Evolutionary conservation across 2,888 invertebrate species (phyloP).

Genomic region (Drepanosiphum platanoidis): DNA sequence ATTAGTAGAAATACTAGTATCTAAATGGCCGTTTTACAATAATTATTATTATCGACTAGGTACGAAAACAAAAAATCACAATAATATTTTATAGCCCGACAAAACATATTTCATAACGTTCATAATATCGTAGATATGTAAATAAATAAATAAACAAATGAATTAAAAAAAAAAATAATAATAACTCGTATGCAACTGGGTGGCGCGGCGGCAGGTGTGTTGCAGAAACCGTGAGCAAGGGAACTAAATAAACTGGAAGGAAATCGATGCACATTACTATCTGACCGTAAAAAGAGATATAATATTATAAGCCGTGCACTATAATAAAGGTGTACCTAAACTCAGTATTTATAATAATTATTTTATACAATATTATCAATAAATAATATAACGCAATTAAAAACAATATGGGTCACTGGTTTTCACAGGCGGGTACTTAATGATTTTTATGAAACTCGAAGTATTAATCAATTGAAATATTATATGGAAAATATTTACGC

Average conservation of each 20-base stretch:
- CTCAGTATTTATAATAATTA: background rate
- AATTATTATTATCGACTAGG: too few relatives aligned
- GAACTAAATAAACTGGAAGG: background rate
- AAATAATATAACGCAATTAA: background rate
- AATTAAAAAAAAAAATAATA: too few relatives aligned
- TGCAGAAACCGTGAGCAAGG: background rate
- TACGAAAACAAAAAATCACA: too few relatives aligned
- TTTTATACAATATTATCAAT: background rate
- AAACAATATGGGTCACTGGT: conserved; percentile 7
- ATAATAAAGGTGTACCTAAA: conserved; percentile 2
- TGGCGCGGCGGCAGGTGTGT: background rate
- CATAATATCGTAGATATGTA: too few relatives aligned
- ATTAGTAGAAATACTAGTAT: too few relatives aligned
- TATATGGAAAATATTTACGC: conserved; percentile 1
- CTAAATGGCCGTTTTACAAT: too few relatives aligned
- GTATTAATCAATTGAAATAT: conserved; percentile 3
- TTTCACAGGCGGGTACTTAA: too few relatives aligned
- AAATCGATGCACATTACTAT: background rate
- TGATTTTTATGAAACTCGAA: background rate
- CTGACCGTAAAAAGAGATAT: conserved; percentile 1
- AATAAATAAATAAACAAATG: too few relatives aligned
- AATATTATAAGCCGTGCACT: too few relatives aligned
- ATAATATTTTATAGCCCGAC: too few relatives aligned
- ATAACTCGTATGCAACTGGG: too few relatives aligned
- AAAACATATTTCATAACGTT: too few relatives aligned